Conservation (phyloP, 2,113 vertebrate species). For the Solea solea region DNA sequence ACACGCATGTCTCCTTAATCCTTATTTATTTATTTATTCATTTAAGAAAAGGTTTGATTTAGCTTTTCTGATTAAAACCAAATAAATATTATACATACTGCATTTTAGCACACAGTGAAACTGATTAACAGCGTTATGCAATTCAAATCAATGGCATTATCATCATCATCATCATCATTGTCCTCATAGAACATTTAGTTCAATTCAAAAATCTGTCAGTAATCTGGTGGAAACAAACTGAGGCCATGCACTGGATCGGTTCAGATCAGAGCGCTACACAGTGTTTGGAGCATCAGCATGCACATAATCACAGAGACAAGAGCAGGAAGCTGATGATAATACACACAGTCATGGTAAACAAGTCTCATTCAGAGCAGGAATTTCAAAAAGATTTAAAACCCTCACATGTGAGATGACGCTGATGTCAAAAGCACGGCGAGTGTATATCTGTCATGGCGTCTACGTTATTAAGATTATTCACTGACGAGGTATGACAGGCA, state of each 20-base stretch:
- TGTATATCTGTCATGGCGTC: constrained; percentile 18
- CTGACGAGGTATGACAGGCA: constrained; percentile 13
- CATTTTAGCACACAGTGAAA: constrained; percentile 13
- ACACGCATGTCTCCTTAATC: constrained; percentile 5
- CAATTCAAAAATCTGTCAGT: constrained; percentile 13
- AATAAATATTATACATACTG: constrained; percentile 12
- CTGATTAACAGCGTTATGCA: not conserved
- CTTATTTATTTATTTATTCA: not conserved
- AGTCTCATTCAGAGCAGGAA: constrained; percentile 11
- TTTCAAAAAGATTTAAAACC: not conserved
- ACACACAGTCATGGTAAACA: constrained; percentile 22
- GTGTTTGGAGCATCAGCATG: constrained; percentile 49
- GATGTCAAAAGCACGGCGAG: constrained; percentile 18
- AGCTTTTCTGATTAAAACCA: constrained; percentile 19
- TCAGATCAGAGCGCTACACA: constrained; percentile 35
- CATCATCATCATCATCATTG: not conserved
- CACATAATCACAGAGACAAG: constrained; percentile 43
- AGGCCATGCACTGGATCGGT: constrained; percentile 48
- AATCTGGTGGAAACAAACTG: constrained; percentile 45
- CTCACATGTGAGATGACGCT: constrained; percentile 10
- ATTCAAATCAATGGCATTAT: constrained; percentile 25
- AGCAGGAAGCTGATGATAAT: constrained; percentile 34
- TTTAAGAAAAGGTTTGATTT: constrained; percentile 3
- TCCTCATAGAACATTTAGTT: constrained; percentile 14
- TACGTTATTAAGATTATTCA: not conserved